Conservation (phyloP, 2,797 vertebrate species). For the Salmo trutta region DNA sequence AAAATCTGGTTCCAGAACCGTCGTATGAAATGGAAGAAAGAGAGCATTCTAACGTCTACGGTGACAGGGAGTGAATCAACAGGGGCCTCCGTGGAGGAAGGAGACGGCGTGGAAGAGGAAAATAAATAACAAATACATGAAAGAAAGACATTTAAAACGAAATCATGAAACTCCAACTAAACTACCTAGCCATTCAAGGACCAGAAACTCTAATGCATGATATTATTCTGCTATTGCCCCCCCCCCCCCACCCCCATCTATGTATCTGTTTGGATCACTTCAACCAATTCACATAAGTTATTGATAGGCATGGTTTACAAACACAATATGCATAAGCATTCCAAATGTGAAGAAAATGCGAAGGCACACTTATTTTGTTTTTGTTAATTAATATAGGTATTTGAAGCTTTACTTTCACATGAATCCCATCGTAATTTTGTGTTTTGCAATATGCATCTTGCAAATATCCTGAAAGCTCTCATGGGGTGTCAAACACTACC, state of each 20-base stretch:
- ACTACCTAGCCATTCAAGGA: slow-evolving; percentile 56
- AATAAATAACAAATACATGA: slow-evolving; percentile 87
- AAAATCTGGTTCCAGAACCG: slow-evolving; percentile 98
- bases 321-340: slow-evolving; percentile 64
- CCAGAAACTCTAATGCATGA: slow-evolving; percentile 78
- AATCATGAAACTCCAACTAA: background rate
- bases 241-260: slow-evolving; percentile 30
- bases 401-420: slow-evolving; percentile 21
- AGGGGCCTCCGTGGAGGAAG: slow-evolving; percentile 78
- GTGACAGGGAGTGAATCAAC: slow-evolving; percentile 85
- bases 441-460: slow-evolving; percentile 33
- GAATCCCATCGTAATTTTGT: background rate
- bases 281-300: slow-evolving; percentile 63
- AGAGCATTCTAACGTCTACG: slow-evolving; percentile 91
- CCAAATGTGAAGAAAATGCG: slow-evolving; percentile 64
- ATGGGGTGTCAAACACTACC: slow-evolving; percentile 58
- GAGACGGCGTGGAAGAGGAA: slow-evolving; percentile 77
- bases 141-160: slow-evolving; percentile 36
- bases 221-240: slow-evolving; percentile 55
- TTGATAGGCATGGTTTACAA: slow-evolving; percentile 51
- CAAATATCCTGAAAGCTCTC: slow-evolving; percentile 59
- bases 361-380: slow-evolving; percentile 60
- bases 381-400: slow-evolving; percentile 52
- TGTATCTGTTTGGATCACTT: slow-evolving; percentile 36
- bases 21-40: slow-evolving; percentile 97